These are phyloP conservation scores for Macroramphosus scolopax DNA, from an alignment of 2,797 vertebrate species.

Conservation along the genomic window DNA sequence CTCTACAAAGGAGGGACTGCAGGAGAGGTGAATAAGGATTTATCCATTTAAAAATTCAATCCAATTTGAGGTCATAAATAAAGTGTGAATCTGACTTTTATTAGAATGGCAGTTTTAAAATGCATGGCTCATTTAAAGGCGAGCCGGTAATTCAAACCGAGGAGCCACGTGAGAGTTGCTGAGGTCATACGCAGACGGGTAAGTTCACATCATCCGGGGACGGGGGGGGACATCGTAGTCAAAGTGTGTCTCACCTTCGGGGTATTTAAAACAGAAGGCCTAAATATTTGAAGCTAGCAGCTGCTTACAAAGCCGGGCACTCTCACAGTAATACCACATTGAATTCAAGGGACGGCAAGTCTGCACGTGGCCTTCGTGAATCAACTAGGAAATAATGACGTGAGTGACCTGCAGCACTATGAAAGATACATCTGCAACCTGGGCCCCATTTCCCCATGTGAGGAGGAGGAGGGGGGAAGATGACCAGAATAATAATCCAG, in stretches of 20 bases:
- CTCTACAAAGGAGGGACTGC: background rate
- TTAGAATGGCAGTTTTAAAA: background rate
- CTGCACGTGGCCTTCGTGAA: background rate
- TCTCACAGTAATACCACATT: background rate
- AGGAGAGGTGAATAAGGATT: background rate
- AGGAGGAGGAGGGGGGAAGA: no score
- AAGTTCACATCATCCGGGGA: constrained; percentile 2
- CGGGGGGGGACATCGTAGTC: constrained; percentile 9
- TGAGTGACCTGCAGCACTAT: background rate
- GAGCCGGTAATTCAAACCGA: background rate
- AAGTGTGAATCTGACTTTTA: constrained; percentile 8
- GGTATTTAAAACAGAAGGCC: constrained; percentile 9
- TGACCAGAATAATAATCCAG: no score
- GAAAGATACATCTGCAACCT: no score
- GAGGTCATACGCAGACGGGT: constrained; percentile 13
- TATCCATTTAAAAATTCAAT: constrained; percentile 1
- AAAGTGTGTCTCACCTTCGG: background rate
- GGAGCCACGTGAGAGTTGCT: background rate
- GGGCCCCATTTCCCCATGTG: no score
- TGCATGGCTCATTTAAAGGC: constrained; percentile 6
- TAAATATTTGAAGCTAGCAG: constrained; percentile 23
- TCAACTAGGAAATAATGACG: background rate
- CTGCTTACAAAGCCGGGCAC: constrained; percentile 2
- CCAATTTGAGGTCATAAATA: background rate
- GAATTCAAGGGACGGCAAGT: background rate